Conservation (phyloP, 2,113 vertebrate genomes). For the Pelecanoides urinatrix region DNA sequence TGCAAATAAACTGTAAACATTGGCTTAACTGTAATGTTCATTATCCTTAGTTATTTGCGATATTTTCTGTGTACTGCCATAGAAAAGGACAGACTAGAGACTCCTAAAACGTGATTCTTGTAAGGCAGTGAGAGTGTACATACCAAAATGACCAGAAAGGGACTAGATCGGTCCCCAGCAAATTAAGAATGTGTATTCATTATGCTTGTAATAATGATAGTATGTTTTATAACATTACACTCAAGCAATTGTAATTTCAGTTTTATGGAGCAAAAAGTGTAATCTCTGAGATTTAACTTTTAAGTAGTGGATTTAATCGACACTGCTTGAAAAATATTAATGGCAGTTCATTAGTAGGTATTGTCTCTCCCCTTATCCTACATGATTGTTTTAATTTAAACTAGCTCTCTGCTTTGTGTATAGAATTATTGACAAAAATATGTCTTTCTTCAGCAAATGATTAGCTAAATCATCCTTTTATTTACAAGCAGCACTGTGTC, state of each 20-base stretch:
- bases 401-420: neutral
- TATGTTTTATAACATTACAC: neutral
- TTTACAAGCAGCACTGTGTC: conserved; percentile 28
- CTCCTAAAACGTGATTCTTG: neutral
- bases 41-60: neutral
- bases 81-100: neutral
- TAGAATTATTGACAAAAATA: conserved; percentile 13
- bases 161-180: neutral
- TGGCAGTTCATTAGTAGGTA: neutral
- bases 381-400: conserved; percentile 9
- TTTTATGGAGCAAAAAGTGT: neutral
- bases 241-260: neutral
- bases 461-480: conserved; percentile 55
- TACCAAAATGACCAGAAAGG: neutral
- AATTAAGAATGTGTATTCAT: neutral
- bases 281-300: conserved; percentile 12
- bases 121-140: neutral
- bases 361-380: neutral
- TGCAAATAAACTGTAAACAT: neutral
- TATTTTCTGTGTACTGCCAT: neutral
- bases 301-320: conserved; percentile 17
- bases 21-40: neutral
- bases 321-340: conserved; percentile 12
- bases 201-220: neutral
- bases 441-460: conserved; percentile 24